Evolutionary conservation across 37 sponge, comb jelly and placozoan genomes (phyloP).

Genomic region (Halisarca cf. caerulea): DNA sequence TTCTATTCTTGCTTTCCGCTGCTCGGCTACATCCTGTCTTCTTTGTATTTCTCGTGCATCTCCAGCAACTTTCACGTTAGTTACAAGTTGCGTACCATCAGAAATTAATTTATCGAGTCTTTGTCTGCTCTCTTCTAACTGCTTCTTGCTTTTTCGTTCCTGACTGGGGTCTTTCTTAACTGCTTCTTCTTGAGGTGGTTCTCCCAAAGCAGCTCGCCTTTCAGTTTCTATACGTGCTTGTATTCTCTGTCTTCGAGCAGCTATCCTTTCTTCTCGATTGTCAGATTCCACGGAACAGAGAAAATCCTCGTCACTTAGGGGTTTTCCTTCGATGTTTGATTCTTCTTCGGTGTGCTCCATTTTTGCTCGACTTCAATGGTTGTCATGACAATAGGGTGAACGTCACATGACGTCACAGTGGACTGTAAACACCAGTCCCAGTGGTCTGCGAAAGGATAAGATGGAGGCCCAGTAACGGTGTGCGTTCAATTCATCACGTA

Average conservation of each 20-base stretch:
- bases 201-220: constrained; percentile 54
- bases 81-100: constrained; percentile 89
- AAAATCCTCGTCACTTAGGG: not conserved
- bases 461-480: constrained; percentile 5
- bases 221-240: constrained; percentile 66
- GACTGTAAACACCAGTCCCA: not conserved
- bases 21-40: constrained; percentile 83
- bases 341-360: not conserved
- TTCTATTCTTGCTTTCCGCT: constrained; percentile 80
- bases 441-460: not conserved
- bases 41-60: constrained; percentile 83
- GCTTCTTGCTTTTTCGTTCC: constrained; percentile 71
- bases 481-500: not conserved
- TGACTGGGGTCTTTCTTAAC: constrained; percentile 50
- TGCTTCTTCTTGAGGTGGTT: constrained; percentile 29
- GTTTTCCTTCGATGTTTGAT: no score
- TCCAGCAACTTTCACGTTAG: constrained; percentile 86
- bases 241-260: constrained; percentile 74
- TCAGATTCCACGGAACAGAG: constrained; percentile 58
- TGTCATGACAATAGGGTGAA: no score
- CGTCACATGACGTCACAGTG: not conserved
- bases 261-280: constrained; percentile 77
- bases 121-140: constrained; percentile 70
- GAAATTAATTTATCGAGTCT: constrained; percentile 74
- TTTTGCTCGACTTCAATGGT: not conserved